A percentile compares a stretch with the other conserved stretches of the same genome.
Conservation (phyloP, 2,113 vertebrate genomes). For the Okapia johnstoni region DNA sequence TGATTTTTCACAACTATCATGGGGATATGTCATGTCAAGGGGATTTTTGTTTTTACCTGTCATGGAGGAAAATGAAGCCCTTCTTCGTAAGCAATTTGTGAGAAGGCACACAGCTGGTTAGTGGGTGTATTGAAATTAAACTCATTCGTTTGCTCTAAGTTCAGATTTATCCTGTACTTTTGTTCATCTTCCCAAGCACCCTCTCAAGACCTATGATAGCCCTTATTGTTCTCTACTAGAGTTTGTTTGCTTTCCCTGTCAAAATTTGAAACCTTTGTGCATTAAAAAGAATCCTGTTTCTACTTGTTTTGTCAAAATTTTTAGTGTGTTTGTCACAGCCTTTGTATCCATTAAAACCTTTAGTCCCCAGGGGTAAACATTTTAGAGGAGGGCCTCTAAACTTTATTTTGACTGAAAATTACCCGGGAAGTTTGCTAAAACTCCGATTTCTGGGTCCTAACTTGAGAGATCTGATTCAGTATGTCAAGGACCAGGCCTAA, state of each 20-base stretch:
- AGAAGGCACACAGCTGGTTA: not conserved
- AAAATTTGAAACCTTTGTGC: not conserved
- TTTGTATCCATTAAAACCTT: not conserved
- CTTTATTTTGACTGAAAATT: not conserved
- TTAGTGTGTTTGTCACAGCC: not conserved
- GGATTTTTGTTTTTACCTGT: not conserved
- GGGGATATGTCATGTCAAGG: not conserved
- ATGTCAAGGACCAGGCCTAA: not conserved
- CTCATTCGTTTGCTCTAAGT: not conserved
- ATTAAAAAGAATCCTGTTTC: not conserved
- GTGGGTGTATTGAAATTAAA: not conserved
- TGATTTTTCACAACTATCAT: not conserved
- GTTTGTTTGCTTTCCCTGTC: not conserved
- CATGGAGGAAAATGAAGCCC: not conserved
- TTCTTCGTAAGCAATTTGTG: not conserved
- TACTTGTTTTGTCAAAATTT: not conserved
- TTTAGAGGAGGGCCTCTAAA: not conserved
- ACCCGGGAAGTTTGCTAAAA: not conserved
- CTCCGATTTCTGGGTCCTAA: not conserved
- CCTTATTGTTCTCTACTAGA: not conserved
- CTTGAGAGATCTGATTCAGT: not conserved
- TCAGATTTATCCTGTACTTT: not conserved
- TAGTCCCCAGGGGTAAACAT: not conserved
- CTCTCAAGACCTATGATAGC: not conserved
- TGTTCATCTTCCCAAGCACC: not conserved